Evolutionary conservation across 2,113 vertebrate species (phyloP).

Genomic region (Syngnathus typhle): DNA sequence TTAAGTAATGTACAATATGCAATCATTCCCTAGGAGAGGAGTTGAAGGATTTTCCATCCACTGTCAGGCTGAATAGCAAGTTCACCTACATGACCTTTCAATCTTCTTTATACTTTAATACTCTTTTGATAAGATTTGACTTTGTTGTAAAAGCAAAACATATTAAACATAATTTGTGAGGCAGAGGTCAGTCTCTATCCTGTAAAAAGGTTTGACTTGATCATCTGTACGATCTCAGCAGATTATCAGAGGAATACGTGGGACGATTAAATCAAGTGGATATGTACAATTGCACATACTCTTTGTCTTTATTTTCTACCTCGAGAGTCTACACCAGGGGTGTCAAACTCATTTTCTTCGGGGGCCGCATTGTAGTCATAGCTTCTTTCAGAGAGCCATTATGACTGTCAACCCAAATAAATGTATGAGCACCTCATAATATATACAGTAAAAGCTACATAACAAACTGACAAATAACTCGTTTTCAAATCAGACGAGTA

Average conservation of each 20-base stretch:
- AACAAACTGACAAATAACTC: too few species aligned
- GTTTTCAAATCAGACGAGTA: too few species aligned
- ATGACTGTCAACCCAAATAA: too few species aligned
- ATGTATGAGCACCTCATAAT: too few species aligned
- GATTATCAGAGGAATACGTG: constrained; percentile 21
- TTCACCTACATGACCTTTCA: constrained; percentile 25
- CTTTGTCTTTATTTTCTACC: neutral
- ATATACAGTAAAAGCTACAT: too few species aligned
- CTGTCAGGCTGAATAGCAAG: neutral
- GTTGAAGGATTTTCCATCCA: constrained; percentile 1
- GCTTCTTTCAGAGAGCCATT: too few species aligned
- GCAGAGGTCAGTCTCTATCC: constrained; percentile 55
- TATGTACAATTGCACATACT: neutral
- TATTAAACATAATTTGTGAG: constrained; percentile 57
- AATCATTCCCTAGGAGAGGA: neutral
- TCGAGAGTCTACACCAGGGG: too few species aligned
- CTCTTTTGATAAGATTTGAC: constrained; percentile 63
- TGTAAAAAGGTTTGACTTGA: constrained; percentile 32
- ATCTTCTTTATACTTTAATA: constrained; percentile 37
- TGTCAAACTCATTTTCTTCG: too few species aligned
- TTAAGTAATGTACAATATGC: neutral
- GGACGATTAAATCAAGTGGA: neutral
- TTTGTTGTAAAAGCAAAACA: constrained; percentile 45
- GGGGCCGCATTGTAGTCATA: too few species aligned
- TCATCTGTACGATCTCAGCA: constrained; percentile 23